These are phyloP conservation scores for Leistus spinibarbis DNA, from an alignment of 2,888 invertebrate genomes.

Conservation along the genomic window DNA sequence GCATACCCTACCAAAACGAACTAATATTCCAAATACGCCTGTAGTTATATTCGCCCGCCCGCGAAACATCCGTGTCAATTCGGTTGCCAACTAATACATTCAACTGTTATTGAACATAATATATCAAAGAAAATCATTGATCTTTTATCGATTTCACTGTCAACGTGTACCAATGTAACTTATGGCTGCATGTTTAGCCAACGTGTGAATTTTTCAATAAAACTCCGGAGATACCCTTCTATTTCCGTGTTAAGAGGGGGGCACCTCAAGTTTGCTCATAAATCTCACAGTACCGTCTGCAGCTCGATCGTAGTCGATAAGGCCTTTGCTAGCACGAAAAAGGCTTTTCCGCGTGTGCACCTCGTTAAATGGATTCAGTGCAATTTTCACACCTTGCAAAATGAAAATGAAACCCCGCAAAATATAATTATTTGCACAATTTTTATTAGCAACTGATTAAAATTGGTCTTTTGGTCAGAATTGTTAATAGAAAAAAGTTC, in stretches of 20 bases:
- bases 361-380: background rate
- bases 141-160: too few species aligned
- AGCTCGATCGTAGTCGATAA: background rate
- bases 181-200: background rate
- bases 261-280: background rate
- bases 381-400: background rate
- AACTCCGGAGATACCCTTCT: background rate
- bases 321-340: background rate
- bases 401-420: background rate
- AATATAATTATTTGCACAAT: background rate
- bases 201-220: background rate
- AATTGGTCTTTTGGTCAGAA: too few species aligned
- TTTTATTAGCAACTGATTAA: too few species aligned
- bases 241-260: background rate
- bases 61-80: too few species aligned
- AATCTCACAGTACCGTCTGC: background rate
- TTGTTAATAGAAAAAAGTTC: too few species aligned
- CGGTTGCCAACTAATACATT: too few species aligned
- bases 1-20: too few species aligned
- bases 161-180: too few species aligned
- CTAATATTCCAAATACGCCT: too few species aligned
- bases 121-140: too few species aligned
- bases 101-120: too few species aligned
- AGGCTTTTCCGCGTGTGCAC: background rate
- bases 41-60: too few species aligned